Evolutionary conservation across 2,888 invertebrate species (phyloP).

Genomic region (Leucoma salicis): DNA sequence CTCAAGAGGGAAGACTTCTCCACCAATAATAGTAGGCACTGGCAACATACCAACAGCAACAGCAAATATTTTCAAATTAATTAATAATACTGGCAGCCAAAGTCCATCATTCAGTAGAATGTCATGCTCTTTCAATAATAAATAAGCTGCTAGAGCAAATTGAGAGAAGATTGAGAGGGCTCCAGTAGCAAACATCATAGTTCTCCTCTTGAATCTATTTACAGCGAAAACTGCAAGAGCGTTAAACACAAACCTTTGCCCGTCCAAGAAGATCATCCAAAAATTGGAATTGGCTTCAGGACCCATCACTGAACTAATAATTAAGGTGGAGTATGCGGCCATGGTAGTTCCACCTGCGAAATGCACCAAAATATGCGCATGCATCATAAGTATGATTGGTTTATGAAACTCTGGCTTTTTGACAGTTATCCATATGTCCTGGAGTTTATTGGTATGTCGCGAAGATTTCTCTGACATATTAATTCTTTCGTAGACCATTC

Average conservation of each 20-base stretch:
- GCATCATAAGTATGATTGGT: constrained; percentile 80
- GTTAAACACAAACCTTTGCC: constrained; percentile 81
- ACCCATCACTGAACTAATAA: constrained; percentile 79
- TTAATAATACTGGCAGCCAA: constrained; percentile 67
- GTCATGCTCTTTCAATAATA: constrained; percentile 46
- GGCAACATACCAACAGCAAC: constrained; percentile 82
- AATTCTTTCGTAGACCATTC: constrained; percentile 36
- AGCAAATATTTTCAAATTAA: constrained; percentile 76
- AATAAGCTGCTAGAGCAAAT: constrained; percentile 69
- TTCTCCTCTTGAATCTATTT: constrained; percentile 79
- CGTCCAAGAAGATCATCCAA: constrained; percentile 84
- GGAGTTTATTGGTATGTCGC: constrained; percentile 16
- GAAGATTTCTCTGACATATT: constrained; percentile 19
- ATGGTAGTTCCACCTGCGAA: constrained; percentile 85
- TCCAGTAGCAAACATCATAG: constrained; percentile 81
- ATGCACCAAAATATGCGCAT: constrained; percentile 83
- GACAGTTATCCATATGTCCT: constrained; percentile 29
- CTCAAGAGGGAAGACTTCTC: constrained; percentile 84
- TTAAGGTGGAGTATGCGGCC: constrained; percentile 83
- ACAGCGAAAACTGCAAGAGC: constrained; percentile 81
- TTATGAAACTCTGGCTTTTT: constrained; percentile 73
- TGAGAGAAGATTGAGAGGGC: constrained; percentile 79
- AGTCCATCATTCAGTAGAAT: constrained; percentile 44
- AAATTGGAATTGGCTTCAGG: constrained; percentile 80
- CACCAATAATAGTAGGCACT: constrained; percentile 85